A percentile compares a stretch with the other conserved stretches of the same genome.
Conservation (phyloP, 2,888 invertebrate species). For the Syrphus vitripennis region DNA sequence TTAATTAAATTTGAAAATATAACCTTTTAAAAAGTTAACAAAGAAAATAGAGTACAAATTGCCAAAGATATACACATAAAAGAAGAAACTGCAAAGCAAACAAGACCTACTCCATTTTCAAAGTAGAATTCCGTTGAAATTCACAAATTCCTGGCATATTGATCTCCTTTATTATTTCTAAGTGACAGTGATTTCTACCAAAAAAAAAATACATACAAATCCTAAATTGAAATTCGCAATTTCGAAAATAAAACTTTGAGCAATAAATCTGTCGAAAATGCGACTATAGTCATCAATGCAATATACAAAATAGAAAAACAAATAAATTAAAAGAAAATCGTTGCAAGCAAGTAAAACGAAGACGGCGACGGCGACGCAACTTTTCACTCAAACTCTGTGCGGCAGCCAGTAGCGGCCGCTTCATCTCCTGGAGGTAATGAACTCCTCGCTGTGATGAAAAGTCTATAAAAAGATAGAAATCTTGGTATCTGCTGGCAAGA, state of each 20-base stretch:
- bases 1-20: not conserved
- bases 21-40: not conserved
- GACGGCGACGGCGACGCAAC: too few species aligned
- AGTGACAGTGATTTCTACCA: constrained; percentile 69
- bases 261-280: constrained; percentile 61
- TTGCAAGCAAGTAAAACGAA: constrained; percentile 36
- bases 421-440: constrained; percentile 71
- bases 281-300: constrained; percentile 1
- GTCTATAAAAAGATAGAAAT: constrained; percentile 71
- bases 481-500: constrained; percentile 64
- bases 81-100: not conserved
- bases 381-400: constrained; percentile 45
- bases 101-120: constrained; percentile 57
- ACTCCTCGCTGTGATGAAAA: constrained; percentile 66
- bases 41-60: not conserved
- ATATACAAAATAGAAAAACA: constrained; percentile 23
- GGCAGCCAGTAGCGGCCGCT: constrained; percentile 28
- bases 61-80: not conserved
- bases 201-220: constrained; percentile 11
- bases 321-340: constrained; percentile 28
- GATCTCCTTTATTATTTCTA: constrained; percentile 48
- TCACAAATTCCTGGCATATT: constrained; percentile 25
- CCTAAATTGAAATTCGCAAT: constrained; percentile 43
- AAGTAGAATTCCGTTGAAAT: constrained; percentile 4
- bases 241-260: constrained; percentile 21